These are phyloP conservation scores for Erinaceus europaeus DNA, from an alignment of 2,113 vertebrate species.

Conservation along the genomic window DNA sequence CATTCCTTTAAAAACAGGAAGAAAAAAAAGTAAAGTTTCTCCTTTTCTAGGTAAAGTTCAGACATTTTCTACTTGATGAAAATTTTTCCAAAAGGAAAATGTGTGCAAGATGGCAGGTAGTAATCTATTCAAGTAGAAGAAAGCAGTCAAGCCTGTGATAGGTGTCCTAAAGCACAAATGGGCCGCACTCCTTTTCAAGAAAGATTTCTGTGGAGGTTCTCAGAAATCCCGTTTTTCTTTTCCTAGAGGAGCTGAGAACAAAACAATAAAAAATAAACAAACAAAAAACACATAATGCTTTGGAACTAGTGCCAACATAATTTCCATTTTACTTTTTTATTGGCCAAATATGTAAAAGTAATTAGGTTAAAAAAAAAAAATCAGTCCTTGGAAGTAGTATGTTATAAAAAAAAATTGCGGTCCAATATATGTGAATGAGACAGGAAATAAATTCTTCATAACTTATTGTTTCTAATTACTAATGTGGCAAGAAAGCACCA, in stretches of 20 bases:
- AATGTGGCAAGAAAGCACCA: background rate
- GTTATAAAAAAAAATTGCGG: background rate
- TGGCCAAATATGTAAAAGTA: conserved; percentile 35
- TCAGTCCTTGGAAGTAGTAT: background rate
- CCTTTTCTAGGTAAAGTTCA: too few species aligned
- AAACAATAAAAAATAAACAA: background rate
- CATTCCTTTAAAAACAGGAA: too few species aligned
- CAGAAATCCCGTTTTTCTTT: background rate
- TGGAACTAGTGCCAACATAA: background rate
- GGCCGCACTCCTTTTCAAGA: background rate
- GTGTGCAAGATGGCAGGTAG: background rate
- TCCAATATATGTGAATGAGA: background rate
- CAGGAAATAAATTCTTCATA: background rate
- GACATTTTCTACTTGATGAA: background rate
- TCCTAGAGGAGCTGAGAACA: background rate
- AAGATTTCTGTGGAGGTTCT: background rate
- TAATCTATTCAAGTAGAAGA: background rate
- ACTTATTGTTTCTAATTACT: background rate
- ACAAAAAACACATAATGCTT: background rate
- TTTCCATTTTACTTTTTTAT: conserved; percentile 23
- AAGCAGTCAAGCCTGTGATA: background rate
- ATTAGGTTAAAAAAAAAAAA: background rate
- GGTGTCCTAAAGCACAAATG: background rate
- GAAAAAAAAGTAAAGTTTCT: too few species aligned
- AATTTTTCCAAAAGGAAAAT: background rate